These are phyloP conservation scores for Coracopsis vasa DNA, from an alignment of 2,113 vertebrate species.

Conservation along the genomic window DNA sequence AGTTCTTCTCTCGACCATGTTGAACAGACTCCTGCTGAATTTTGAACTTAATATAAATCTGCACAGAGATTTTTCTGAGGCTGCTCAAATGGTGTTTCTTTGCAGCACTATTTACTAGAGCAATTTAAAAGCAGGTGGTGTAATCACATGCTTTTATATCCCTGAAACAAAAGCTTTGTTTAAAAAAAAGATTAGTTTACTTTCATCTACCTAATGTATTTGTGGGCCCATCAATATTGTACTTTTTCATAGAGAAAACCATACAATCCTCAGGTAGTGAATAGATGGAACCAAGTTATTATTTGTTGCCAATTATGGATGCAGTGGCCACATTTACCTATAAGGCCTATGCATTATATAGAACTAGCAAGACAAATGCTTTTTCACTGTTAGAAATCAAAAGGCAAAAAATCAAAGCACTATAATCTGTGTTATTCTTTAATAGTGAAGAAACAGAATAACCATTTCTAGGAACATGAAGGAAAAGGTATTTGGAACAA, in stretches of 20 bases:
- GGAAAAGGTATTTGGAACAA: neutral
- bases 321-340: neutral
- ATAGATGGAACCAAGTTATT: neutral
- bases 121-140: neutral
- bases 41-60: slow-evolving; percentile 38
- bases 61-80: neutral
- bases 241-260: neutral
- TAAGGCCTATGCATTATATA: neutral
- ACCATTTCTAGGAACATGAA: neutral
- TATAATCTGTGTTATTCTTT: neutral
- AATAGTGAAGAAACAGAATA: neutral
- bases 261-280: neutral
- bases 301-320: neutral
- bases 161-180: neutral
- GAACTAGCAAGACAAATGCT: neutral
- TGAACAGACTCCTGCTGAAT: slow-evolving; percentile 4
- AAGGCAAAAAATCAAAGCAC: neutral
- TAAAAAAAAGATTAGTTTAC: neutral
- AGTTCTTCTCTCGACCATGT: slow-evolving; percentile 27
- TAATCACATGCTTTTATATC: neutral
- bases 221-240: neutral
- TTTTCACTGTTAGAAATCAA: neutral
- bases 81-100: neutral
- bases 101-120: neutral
- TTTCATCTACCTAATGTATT: neutral